These are phyloP conservation scores for Alfaro cultratus DNA, from an alignment of 2,797 vertebrate species.

Conservation along the genomic window DNA sequence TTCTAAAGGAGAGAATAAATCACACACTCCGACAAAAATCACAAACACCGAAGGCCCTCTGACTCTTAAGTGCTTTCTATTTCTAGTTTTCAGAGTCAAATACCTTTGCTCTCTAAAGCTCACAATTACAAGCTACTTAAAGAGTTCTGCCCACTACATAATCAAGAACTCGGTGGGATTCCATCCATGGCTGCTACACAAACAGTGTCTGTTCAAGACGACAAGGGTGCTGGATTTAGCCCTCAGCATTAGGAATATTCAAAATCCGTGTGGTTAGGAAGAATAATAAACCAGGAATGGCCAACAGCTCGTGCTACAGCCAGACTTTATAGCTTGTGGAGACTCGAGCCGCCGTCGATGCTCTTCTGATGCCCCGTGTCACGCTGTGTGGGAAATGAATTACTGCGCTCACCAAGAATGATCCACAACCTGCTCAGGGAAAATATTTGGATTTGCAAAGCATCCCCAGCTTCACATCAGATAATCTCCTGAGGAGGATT, in stretches of 20 bases:
- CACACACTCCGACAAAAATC: conserved; percentile 32
- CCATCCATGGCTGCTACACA: conserved; percentile 60
- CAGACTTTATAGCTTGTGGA: conserved; percentile 62
- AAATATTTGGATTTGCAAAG: conserved; percentile 84
- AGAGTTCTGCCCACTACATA: conserved; percentile 59
- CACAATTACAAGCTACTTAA: conserved; percentile 61
- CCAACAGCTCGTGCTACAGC: conserved; percentile 59
- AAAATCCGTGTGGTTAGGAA: conserved; percentile 61
- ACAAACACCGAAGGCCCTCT: conserved; percentile 44
- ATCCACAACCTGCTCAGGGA: conserved; percentile 80
- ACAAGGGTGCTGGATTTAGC: conserved; percentile 59
- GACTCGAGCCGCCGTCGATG: conserved; percentile 65
- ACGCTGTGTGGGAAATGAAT: conserved; percentile 74
- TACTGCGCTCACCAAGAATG: conserved; percentile 72
- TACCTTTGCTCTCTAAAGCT: conserved; percentile 46
- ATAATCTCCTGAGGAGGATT: conserved; percentile 82
- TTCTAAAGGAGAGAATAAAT: conserved; percentile 63
- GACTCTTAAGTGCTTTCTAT: conserved; percentile 53
- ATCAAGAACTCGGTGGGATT: conserved; percentile 61
- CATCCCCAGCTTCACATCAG: conserved; percentile 77
- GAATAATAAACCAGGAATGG: conserved; percentile 72
- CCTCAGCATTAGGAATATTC: conserved; percentile 71
- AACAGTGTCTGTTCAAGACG: conserved; percentile 73
- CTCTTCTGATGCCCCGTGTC: conserved; percentile 66
- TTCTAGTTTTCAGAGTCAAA: conserved; percentile 34